A percentile compares a stretch with the other conserved stretches of the same genome.
Conservation (phyloP, 2,113 vertebrate species). For the Cebus imitator region DNA sequence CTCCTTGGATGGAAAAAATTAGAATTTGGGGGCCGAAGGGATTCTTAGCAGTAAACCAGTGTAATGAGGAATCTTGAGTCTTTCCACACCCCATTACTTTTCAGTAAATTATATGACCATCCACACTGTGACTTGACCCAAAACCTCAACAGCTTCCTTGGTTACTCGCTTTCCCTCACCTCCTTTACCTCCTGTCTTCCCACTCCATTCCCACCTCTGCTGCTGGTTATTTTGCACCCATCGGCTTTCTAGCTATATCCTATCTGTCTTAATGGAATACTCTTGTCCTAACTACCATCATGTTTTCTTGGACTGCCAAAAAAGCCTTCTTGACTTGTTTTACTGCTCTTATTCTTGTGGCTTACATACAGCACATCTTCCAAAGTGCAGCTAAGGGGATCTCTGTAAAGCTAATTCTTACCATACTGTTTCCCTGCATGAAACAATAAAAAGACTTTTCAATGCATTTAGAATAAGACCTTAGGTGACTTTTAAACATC, state of each 20-base stretch:
- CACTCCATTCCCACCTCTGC: not conserved
- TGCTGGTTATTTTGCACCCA: not conserved
- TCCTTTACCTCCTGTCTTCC: not conserved
- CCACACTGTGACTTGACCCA: not conserved
- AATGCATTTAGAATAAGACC: not conserved
- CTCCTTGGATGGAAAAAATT: not conserved
- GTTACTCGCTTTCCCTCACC: not conserved
- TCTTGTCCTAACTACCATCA: not conserved
- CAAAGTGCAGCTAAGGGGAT: not conserved
- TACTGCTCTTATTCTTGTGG: not conserved
- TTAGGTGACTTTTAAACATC: not conserved
- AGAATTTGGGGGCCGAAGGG: not conserved
- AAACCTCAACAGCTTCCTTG: not conserved
- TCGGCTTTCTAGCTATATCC: not conserved
- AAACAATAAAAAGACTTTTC: not conserved
- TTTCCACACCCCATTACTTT: too few relatives aligned
- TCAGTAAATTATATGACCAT: too few relatives aligned
- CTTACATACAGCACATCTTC: accelerated
- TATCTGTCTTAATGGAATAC: not conserved
- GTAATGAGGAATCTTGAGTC: too few relatives aligned
- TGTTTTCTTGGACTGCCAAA: not conserved
- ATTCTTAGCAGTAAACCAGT: not conserved
- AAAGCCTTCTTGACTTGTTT: not conserved
- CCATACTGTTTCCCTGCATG: not conserved
- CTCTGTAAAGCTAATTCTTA: not conserved